A percentile compares a stretch with the other conserved stretches of the same genome.
Evolutionary conservation across 1,140 invertebrate species (phyloP).

Genomic region (Phthorimaea operculella): DNA sequence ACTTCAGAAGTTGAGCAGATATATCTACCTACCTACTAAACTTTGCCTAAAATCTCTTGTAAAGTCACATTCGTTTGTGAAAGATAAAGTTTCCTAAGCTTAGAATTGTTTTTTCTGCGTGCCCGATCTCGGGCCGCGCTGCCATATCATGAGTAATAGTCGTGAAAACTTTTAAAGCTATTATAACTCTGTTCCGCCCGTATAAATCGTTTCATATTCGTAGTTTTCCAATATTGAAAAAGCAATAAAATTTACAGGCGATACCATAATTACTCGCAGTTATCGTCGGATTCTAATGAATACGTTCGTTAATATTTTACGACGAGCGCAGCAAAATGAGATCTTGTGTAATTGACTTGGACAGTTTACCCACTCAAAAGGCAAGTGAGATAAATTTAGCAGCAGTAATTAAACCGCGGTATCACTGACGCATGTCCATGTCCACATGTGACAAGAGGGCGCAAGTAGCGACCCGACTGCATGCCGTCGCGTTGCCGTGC

Average conservation of each 20-base stretch:
- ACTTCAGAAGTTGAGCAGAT: constrained; percentile 8
- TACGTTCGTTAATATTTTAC: too few species aligned
- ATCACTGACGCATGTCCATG: constrained; percentile 27
- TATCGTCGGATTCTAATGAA: not conserved
- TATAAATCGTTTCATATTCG: constrained; percentile 24
- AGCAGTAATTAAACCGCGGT: constrained; percentile 34
- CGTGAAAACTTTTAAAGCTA: constrained; percentile 37
- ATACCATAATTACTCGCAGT: too few species aligned
- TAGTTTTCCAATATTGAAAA: constrained; percentile 16
- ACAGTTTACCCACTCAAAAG: constrained; percentile 25
- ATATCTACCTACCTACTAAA: constrained; percentile 5
- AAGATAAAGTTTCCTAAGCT: constrained; percentile 30
- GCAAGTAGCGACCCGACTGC: constrained; percentile 17
- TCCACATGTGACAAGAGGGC: constrained; percentile 30
- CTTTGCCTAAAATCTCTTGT: constrained; percentile 13
- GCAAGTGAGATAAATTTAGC: constrained; percentile 28
- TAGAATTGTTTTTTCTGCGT: constrained; percentile 38
- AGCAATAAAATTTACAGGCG: too few species aligned
- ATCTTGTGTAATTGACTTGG: not conserved
- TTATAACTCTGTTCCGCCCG: constrained; percentile 30
- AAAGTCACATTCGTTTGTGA: constrained; percentile 22
- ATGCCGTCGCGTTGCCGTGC: not conserved
- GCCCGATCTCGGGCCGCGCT: constrained; percentile 28
- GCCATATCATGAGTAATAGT: constrained; percentile 37
- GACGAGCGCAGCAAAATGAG: not conserved